Conservation (phyloP, 2,113 vertebrate genomes). For the Telmatochromis sp. region DNA sequence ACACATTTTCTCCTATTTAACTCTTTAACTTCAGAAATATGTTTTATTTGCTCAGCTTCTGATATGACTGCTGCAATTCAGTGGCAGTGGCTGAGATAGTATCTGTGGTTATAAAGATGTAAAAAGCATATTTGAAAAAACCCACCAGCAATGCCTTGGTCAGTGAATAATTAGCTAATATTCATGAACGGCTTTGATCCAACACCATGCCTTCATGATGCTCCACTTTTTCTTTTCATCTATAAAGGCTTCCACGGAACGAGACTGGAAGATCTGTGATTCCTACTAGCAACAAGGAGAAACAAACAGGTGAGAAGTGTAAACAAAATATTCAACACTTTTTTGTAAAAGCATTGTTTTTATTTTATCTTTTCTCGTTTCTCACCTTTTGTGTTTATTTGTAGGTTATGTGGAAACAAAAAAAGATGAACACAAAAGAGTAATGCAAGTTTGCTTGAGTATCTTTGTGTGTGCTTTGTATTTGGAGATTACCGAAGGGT, state of each 20-base stretch:
- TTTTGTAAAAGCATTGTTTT: background rate
- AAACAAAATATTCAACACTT: background rate
- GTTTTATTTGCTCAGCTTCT: background rate
- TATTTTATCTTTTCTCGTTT: fast-evolving
- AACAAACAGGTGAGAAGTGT: background rate
- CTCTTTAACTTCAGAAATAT: background rate
- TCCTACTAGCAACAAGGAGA: background rate
- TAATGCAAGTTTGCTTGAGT: background rate
- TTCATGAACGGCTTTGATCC: background rate
- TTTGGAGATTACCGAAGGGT: background rate
- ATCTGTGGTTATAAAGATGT: background rate
- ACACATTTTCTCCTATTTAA: background rate
- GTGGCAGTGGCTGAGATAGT: background rate
- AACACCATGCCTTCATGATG: background rate
- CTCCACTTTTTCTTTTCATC: background rate
- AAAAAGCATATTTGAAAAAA: background rate
- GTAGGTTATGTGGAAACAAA: background rate
- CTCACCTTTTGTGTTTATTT: background rate
- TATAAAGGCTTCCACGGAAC: background rate
- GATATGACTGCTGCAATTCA: background rate
- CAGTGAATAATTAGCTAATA: background rate
- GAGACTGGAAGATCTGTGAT: background rate
- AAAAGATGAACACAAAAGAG: background rate
- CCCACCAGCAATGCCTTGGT: background rate
- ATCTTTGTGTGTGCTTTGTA: background rate